These are phyloP conservation scores for Clarias gariepinus DNA, from an alignment of 2,113 vertebrate genomes.

Conservation along the genomic window DNA sequence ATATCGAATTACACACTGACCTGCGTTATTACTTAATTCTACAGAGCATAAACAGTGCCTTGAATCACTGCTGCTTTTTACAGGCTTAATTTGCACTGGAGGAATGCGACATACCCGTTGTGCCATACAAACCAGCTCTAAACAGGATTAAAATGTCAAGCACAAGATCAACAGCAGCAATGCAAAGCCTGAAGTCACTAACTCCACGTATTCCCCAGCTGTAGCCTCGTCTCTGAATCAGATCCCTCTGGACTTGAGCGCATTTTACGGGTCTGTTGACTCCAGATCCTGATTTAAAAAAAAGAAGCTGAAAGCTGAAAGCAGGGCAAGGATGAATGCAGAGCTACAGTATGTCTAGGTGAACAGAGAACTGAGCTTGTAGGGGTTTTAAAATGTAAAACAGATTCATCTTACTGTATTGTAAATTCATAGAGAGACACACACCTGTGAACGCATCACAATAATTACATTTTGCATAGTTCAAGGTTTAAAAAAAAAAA, in stretches of 20 bases:
- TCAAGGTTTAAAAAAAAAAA: not conserved
- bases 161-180: conserved; percentile 51
- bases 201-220: conserved; percentile 52
- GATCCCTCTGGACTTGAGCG: conserved; percentile 57
- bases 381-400: not conserved
- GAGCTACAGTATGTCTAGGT: conserved; percentile 26
- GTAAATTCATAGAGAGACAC: not conserved
- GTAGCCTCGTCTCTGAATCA: conserved; percentile 62
- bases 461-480: not conserved
- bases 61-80: conserved; percentile 1
- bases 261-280: conserved; percentile 57
- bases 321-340: conserved; percentile 34
- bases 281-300: conserved; percentile 56
- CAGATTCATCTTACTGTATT: not conserved
- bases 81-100: conserved; percentile 51
- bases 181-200: conserved; percentile 52
- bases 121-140: conserved; percentile 52
- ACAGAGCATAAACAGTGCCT: conserved; percentile 12
- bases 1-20: not conserved
- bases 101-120: conserved; percentile 56
- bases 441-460: not conserved
- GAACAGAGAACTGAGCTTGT: not conserved
- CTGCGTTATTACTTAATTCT: conserved; percentile 23
- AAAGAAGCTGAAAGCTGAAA: conserved; percentile 1
- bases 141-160: conserved; percentile 54